Base-by-base conservation (phyloP, 2,888 invertebrate genomes). In the Horisme vitalbata region DNA sequence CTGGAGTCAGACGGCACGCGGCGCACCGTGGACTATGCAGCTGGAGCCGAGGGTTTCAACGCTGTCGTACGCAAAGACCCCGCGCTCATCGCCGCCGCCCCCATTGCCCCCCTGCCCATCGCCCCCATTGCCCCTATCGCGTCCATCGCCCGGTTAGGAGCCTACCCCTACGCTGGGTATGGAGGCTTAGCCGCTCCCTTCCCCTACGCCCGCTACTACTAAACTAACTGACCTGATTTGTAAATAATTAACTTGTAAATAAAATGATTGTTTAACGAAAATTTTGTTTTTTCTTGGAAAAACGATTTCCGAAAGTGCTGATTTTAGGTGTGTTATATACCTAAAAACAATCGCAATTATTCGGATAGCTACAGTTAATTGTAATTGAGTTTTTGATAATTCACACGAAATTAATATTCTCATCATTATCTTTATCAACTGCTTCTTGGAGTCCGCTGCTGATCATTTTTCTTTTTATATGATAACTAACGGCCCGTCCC, bases 1-100 rank as follows among this genome's bases (percentile, higher is more conserved):
- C 65, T 83, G 46, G 91, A 91, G 54, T 68, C 91, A 18, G 91
- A 91, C 55, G 91, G 91, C 46, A 85, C 89, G 23, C 77, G 80
- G 41, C 83, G 91, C 41, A 91, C 83, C 8, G 91, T 24, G 1
- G 90, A 91, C 72, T 91, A 91, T 72, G 85, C 85, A 10, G 88
- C 90, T 10, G 90, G 90, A 35, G 79, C 83, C 49, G 76, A 71
- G 47, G 91, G 91, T 6, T 91, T 91, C 79, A 91, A 90, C 76
- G 91, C 91, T 33, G 80, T 91, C 30, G 91, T 91, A 0, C 85
- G 83, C 70, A 88, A 83, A 57, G 89, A 87, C 70, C 76, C 79
- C 8, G 77, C 71, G 0, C 45, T 78, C 34, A 59, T 76, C 44
- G 65, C 74, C 28, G 65, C 73, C 2, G 60, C 63, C 24, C 57